Conservation (phyloP, 2,113 vertebrate genomes). For the Elgaria multicarinata region DNA sequence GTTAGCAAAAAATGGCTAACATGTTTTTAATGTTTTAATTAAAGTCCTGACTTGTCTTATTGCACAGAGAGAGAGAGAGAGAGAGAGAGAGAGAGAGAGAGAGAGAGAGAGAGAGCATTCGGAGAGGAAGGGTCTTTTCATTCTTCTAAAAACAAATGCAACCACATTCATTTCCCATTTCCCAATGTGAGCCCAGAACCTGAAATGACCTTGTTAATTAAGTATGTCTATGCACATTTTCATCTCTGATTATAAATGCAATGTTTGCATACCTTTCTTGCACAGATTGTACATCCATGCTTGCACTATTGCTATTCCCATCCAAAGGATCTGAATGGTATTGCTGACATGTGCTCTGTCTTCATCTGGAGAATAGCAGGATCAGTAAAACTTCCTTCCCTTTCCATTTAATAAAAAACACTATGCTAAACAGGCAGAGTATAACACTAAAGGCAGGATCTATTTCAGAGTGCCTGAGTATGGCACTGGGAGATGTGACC, state of each 20-base stretch:
- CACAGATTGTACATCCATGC: neutral
- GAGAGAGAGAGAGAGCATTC: too few relatives aligned
- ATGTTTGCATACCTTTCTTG: neutral
- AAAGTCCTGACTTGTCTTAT: neutral
- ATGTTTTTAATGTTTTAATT: slow-evolving; percentile 4
- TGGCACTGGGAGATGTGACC: neutral
- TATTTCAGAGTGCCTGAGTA: neutral
- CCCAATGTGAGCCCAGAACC: neutral
- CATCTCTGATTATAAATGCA: neutral
- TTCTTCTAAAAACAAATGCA: neutral
- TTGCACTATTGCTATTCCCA: neutral
- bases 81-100: too few relatives aligned
- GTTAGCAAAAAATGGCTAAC: neutral
- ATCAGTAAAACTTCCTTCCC: neutral
- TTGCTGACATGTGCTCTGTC: neutral
- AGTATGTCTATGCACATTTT: neutral
- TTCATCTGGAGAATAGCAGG: neutral
- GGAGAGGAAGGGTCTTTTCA: neutral
- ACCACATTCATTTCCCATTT: neutral
- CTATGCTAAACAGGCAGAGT: neutral
- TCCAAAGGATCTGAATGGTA: neutral
- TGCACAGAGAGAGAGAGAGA: too few relatives aligned
- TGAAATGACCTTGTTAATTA: neutral
- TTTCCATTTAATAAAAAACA: neutral
- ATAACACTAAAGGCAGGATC: slow-evolving; percentile 6